phyloP scores from a whole-genome alignment of 2,888 invertebrate species.

The Hemistola chrysoprasaria region DNA sequence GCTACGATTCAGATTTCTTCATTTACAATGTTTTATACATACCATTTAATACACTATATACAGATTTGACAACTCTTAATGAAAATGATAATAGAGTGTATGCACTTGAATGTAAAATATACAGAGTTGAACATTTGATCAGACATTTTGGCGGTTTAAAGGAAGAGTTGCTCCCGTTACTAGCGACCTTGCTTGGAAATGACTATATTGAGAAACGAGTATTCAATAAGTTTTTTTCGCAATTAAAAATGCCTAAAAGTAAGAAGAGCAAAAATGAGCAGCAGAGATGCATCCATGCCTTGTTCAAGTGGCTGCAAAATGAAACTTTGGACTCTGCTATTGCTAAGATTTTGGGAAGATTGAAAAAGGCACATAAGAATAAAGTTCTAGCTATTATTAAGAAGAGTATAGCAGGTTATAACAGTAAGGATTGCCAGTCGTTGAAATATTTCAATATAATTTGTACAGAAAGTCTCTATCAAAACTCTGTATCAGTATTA shows the following conservation, averaged over 20 bases:
- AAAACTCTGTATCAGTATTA: too few species aligned
- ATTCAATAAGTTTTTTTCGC: conserved; percentile 87
- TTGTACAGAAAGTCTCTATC: too few species aligned
- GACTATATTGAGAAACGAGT: conserved; percentile 89
- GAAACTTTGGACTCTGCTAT: conserved; percentile 87
- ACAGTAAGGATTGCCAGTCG: conserved; percentile 80
- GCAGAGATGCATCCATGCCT: conserved; percentile 86
- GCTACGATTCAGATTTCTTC: conserved; percentile 97
- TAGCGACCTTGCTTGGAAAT: conserved; percentile 93
- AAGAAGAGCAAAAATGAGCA: conserved; percentile 80
- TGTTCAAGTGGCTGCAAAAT: conserved; percentile 89
- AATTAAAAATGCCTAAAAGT: conserved; percentile 82
- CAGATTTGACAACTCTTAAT: conserved; percentile 58
- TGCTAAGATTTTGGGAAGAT: conserved; percentile 83
- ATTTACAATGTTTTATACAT: conserved; percentile 93
- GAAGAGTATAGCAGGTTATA: conserved; percentile 85
- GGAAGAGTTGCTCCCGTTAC: conserved; percentile 86
- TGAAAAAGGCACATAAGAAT: conserved; percentile 80
- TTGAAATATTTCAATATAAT: conserved; percentile 79
- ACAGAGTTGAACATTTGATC: conserved; percentile 86
- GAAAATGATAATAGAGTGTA: conserved; percentile 50
- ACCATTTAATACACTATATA: conserved; percentile 86
- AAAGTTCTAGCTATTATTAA: conserved; percentile 82
- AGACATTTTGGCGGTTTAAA: conserved; percentile 85
- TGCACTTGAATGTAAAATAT: conserved; percentile 86